Conservation (phyloP, 92 coral and sea anemone genomes). For the Actinostola sp. region DNA sequence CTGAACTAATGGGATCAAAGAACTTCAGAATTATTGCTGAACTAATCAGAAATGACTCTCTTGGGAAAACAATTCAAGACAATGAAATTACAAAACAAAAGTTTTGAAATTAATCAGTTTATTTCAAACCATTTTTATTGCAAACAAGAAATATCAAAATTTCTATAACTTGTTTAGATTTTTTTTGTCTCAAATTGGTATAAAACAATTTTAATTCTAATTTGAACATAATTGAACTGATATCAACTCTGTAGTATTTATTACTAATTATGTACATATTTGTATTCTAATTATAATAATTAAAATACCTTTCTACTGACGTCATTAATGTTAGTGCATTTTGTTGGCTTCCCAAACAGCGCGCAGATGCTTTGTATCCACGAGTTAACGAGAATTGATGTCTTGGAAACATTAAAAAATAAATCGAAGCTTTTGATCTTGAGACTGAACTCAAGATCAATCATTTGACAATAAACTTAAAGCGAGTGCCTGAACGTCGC, state of each 20-base stretch:
- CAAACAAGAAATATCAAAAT: background rate
- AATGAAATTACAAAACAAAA: too few species aligned
- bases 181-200: too few species aligned
- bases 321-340: constrained; percentile 5
- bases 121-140: background rate
- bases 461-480: too few species aligned
- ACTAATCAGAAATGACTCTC: too few species aligned
- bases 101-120: too few species aligned
- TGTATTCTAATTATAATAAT: background rate
- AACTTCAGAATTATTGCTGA: too few species aligned
- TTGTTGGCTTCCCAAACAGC: background rate
- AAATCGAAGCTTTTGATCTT: background rate
- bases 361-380: background rate
- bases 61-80: too few species aligned
- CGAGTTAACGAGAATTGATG: background rate
- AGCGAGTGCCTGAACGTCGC: too few species aligned
- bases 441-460: background rate
- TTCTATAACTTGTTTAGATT: too few species aligned
- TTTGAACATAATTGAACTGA: background rate
- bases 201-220: background rate
- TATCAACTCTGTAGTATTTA: background rate
- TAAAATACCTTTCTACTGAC: background rate
- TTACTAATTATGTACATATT: constrained; percentile 8
- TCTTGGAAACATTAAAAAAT: background rate
- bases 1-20: too few species aligned